Evolutionary conservation across 2,888 invertebrate species (phyloP).

Genomic region (Hecatera dysodea): DNA sequence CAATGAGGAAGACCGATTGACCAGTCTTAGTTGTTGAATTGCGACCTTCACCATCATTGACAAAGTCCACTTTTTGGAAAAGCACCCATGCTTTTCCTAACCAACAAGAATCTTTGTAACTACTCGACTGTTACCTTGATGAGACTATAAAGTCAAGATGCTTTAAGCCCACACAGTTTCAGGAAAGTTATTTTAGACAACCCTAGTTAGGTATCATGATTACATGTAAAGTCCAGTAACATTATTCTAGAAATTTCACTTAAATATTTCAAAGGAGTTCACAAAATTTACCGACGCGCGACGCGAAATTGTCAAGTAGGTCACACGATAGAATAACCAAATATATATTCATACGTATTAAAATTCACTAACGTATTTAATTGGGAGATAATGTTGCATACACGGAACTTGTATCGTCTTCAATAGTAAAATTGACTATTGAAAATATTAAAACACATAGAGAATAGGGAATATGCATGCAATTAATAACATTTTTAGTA

Average conservation of each 20-base stretch:
- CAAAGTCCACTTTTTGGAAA: too few species aligned
- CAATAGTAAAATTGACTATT: too few species aligned
- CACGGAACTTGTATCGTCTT: background rate
- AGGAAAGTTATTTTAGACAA: background rate
- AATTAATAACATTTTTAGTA: too few species aligned
- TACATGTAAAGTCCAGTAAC: slow-evolving; percentile 51
- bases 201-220: slow-evolving; percentile 49
- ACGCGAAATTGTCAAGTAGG: slow-evolving; percentile 43
- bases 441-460: too few species aligned
- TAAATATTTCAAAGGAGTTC: slow-evolving; percentile 50
- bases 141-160: background rate
- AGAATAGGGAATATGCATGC: too few species aligned
- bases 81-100: too few species aligned
- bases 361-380: slow-evolving; percentile 6
- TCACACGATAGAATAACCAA: slow-evolving; percentile 18
- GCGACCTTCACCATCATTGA: too few species aligned
- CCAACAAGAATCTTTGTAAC: background rate
- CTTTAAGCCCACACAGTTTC: background rate
- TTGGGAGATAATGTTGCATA: background rate
- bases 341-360: too few species aligned
- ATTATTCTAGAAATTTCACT: slow-evolving; percentile 52
- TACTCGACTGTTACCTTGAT: background rate
- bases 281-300: slow-evolving; percentile 33
- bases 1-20: too few species aligned
- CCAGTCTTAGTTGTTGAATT: too few species aligned